Evolutionary conservation across 2,888 invertebrate species (phyloP).

Genomic region (Nephrotoma guestfalica): DNA sequence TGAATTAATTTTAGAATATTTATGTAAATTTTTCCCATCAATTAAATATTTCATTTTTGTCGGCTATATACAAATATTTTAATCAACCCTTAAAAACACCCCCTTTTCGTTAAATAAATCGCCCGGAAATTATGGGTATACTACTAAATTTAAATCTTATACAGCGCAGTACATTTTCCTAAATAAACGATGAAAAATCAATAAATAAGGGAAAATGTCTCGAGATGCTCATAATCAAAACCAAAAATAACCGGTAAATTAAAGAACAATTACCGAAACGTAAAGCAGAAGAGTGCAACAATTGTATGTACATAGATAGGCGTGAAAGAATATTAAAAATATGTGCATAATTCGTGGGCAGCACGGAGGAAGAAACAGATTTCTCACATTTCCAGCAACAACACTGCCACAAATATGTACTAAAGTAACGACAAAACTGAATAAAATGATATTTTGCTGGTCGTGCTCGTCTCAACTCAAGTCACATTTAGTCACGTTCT

Average conservation of each 20-base stretch:
- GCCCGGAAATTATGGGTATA: neutral
- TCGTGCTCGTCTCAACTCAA: neutral
- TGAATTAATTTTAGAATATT: no score
- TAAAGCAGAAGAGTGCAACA: neutral
- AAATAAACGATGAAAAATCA: neutral
- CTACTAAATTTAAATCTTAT: neutral
- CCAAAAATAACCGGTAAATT: neutral
- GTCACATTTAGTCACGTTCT: neutral
- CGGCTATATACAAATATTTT: no score
- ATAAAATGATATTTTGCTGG: neutral
- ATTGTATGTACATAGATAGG: neutral
- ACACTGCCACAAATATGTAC: neutral
- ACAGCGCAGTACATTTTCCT: neutral
- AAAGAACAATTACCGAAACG: neutral
- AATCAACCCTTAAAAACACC: no score
- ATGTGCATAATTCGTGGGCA: neutral
- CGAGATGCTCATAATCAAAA: neutral
- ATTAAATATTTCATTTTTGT: no score
- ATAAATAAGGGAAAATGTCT: neutral
- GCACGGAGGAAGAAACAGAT: neutral
- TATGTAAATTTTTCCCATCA: no score
- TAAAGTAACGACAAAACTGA: neutral
- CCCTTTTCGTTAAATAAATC: neutral
- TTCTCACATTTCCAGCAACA: neutral
- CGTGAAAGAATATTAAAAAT: neutral